Base-by-base conservation (phyloP, 2,888 invertebrate species). In the Frankliniella fusca region DNA sequence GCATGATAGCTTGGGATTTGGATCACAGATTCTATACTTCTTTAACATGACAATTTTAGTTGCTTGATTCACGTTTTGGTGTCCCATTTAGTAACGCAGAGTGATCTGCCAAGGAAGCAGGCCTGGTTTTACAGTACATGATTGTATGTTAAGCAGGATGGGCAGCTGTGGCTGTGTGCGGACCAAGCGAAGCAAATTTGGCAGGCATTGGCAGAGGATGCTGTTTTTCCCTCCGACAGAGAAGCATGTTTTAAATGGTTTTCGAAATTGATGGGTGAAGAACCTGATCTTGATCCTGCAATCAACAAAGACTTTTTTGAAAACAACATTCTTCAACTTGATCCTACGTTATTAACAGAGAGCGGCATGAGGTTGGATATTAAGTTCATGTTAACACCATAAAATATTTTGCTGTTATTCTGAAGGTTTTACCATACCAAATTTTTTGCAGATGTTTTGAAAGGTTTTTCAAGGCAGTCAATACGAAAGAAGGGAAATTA, bases 231-330 rank as follows among this genome's bases (percentile, higher is more conserved):
- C 20, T 93, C 94, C 1, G 98, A 99, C 88, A 92, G 98, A 70
- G 98, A 99, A 88, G 96, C 97, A 54, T 98, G 98, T 89, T 99
- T 98, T 89, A 95, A 96, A 86, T 98, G 98, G 98, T 98, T 98
- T 90, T 96, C 97, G 70, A 98, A 98, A 89, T 89, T 97, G 65
- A 97, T 97, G 97, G 96, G 96, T 27, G 98, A 98, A 85, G 98
- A 98, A 87, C 97, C 98, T 0, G 98, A 98, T 88, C 89, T 98
- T 82, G 98, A 98, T 89, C 98, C 98, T 0, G 96, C 97, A 85
- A 97, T 98, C 83, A 97, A 97, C 87, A 93, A 95, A 87, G 96
- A 97, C 88, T 99, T 99, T 90, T 98, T 98, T 90, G 96, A 97
- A 88, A 94, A 94, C 86, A 97, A 98, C 87, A 94, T 98, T 85